Evolutionary conservation across 2,113 vertebrate species (phyloP).

Genomic region (Haliaeetus leucogaster): DNA sequence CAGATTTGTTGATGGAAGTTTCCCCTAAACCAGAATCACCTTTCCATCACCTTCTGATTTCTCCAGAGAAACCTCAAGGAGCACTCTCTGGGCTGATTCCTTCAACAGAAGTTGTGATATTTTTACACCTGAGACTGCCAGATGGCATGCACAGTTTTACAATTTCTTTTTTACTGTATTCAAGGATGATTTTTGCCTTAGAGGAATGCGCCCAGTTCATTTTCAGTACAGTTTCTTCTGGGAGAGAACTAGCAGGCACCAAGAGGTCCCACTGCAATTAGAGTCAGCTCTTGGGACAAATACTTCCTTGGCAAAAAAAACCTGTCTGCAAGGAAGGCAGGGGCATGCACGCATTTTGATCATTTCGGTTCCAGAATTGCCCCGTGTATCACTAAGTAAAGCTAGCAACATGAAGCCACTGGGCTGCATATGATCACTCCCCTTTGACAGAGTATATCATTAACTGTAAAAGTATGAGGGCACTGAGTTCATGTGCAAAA

Average conservation of each 20-base stretch:
- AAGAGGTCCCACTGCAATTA: background rate
- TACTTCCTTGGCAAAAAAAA: background rate
- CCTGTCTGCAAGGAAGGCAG: background rate
- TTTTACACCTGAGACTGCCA: background rate
- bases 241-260: background rate
- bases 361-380: background rate
- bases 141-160: background rate
- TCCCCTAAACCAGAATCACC: background rate
- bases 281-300: background rate
- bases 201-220: fast-evolving
- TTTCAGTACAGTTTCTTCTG: background rate
- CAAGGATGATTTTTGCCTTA: background rate
- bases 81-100: background rate
- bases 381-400: background rate
- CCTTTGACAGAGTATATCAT: background rate
- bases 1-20: background rate
- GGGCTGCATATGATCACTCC: background rate
- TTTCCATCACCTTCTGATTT: background rate
- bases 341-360: background rate
- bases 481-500: background rate
- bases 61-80: background rate
- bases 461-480: background rate
- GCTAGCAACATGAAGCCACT: background rate
- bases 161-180: background rate
- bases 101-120: background rate